phyloP scores from a whole-genome alignment of 2,797 vertebrate species.

The Pseudochirops cupreus region DNA sequence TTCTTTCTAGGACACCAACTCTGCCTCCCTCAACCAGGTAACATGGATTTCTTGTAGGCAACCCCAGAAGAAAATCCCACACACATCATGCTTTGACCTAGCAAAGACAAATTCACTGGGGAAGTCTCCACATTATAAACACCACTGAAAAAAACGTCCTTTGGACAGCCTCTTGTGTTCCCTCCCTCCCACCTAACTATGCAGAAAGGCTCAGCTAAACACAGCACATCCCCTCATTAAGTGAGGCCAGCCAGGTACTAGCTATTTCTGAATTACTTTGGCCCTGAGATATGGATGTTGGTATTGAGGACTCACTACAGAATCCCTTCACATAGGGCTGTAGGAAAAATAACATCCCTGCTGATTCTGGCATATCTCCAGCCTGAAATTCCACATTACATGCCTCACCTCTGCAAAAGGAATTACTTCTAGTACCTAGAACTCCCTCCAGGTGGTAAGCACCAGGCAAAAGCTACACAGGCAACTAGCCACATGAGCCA shows the following conservation, averaged over 20 bases:
- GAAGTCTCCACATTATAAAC: not conserved
- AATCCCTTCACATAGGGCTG: not conserved
- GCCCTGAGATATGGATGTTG: not conserved
- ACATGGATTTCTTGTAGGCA: not conserved
- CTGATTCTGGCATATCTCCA: not conserved
- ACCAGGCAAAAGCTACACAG: not conserved
- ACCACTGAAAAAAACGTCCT: not conserved
- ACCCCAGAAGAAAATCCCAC: not conserved
- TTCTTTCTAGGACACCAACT: not conserved
- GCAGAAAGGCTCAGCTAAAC: not conserved
- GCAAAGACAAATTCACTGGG: not conserved
- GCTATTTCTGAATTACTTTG: not conserved
- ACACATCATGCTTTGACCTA: not conserved
- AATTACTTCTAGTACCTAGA: not conserved
- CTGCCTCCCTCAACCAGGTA: not conserved
- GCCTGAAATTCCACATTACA: not conserved
- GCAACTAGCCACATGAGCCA: not conserved
- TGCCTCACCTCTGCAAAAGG: not conserved
- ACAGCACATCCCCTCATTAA: not conserved
- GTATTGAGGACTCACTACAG: not conserved
- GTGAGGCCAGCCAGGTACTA: not conserved
- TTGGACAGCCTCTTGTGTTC: not conserved
- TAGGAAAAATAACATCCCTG: not conserved
- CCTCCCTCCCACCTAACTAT: not conserved
- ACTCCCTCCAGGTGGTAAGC: not conserved